Evolutionary conservation across 2,113 vertebrate genomes (phyloP).

Genomic region (Cavia aperea): DNA sequence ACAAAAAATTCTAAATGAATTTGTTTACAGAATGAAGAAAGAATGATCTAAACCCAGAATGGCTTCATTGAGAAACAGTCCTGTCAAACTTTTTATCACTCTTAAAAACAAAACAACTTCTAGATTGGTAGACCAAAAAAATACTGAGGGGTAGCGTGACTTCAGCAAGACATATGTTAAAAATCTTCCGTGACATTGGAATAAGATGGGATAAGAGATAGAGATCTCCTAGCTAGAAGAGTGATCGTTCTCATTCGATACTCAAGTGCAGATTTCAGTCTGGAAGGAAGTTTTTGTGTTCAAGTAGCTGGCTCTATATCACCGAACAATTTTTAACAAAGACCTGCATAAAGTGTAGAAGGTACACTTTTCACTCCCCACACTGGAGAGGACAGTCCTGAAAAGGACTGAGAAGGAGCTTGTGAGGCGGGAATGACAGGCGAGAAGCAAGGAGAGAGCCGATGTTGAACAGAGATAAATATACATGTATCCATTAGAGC

Average conservation of each 20-base stretch:
- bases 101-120: not conserved
- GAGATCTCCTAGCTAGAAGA: not conserved
- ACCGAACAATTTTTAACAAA: not conserved
- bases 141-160: not conserved
- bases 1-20: not conserved
- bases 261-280: not conserved
- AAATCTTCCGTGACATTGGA: not conserved
- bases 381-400: not conserved
- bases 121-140: constrained; percentile 7
- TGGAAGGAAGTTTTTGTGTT: not conserved
- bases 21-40: constrained; percentile 8
- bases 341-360: not conserved
- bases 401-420: not conserved
- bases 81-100: not conserved
- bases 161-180: not conserved
- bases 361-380: not conserved
- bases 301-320: not conserved
- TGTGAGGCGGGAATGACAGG: not conserved
- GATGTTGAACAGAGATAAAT: not conserved
- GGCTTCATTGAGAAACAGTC: not conserved
- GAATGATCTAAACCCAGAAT: not conserved
- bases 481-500: not conserved
- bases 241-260: not conserved
- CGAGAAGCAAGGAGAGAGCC: not conserved
- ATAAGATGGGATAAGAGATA: not conserved